These are phyloP conservation scores for Trichomycterus rosablanca DNA, from an alignment of 2,113 vertebrate species.

Conservation along the genomic window DNA sequence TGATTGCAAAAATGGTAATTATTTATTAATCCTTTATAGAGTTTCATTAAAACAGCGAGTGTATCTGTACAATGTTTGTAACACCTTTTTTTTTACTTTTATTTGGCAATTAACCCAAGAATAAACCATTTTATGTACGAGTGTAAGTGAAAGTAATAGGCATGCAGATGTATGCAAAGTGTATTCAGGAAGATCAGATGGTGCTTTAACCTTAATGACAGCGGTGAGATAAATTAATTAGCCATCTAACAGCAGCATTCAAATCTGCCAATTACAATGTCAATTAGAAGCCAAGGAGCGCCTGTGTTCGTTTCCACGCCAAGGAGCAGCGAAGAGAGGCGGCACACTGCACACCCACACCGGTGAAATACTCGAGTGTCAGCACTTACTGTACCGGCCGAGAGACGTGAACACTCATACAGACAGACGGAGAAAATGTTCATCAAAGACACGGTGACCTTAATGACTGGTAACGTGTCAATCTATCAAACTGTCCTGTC, in stretches of 20 bases:
- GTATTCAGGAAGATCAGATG: constrained; percentile 70
- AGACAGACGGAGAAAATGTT: constrained; percentile 31
- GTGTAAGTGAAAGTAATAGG: constrained; percentile 53
- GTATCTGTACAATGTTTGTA: too few relatives aligned
- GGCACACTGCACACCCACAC: background rate
- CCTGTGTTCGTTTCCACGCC: constrained; percentile 50
- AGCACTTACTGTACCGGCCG: constrained; percentile 35
- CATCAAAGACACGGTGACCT: constrained; percentile 44
- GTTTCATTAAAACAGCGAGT: too few relatives aligned
- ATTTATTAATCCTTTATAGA: too few relatives aligned
- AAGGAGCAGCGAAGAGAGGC: constrained; percentile 32
- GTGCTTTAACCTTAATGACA: constrained; percentile 75
- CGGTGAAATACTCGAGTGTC: constrained; percentile 49
- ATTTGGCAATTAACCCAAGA: too few relatives aligned
- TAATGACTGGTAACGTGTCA: constrained; percentile 52
- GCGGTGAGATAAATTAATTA: constrained; percentile 77
- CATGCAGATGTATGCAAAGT: constrained; percentile 74
- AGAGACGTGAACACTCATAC: constrained; percentile 54
- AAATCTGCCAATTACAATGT: constrained; percentile 78
- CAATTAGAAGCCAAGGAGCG: constrained; percentile 69
- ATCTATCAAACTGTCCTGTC: constrained; percentile 44
- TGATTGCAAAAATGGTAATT: too few relatives aligned
- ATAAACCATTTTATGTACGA: constrained; percentile 39
- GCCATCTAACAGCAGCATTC: constrained; percentile 70
- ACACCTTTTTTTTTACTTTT: too few relatives aligned